Evolutionary conservation across 2,113 vertebrate species (phyloP), one percentile per base, ranked within the genome.

Genomic region (Tachysurus vachellii): DNA sequence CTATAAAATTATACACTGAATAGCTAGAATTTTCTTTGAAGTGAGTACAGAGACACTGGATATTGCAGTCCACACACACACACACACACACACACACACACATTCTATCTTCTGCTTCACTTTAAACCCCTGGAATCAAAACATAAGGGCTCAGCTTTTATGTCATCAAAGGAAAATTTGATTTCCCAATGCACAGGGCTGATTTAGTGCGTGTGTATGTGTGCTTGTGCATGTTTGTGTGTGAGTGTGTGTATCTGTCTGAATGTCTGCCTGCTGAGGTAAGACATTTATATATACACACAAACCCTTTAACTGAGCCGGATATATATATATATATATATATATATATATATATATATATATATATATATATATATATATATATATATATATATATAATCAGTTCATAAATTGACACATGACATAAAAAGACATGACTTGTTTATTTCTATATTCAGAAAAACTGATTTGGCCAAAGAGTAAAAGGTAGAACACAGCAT

Each of bases 71-170:
- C 56, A 12, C 56, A 61, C 68, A 57, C 68, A 76, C 83, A 61
- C 56, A 62, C 56, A 28, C 71, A 77, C 84, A 81, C 59, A 85
- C 83, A 81, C 26, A 83, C 86, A 86, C 83, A 57, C 66, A 85
- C 36, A 82, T 4, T 23, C 8, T 50, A 71, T 75, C 75, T 31
- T 44, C 44, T 87, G 50, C 53, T 77, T 70, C n/a, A 54, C 14
- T 82, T 84, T 56, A 80, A 80, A 76, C 59, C 36, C 44, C 83
- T 85, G 59, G 75, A 86, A 88, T 86, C 85, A 89, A 87, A 90
- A 85, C 77, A 88, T 80, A 85, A 79, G 66, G 21, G 76, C 75
- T 88, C 11, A 68, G 84, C 75, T 90, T 84, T 88, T 54, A 76
- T 80, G 81, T 85, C 87, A 86, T 88, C 81, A 90, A 87, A 82